Evolutionary conservation across 2,888 invertebrate species (phyloP).

Genomic region (Tipula unca): DNA sequence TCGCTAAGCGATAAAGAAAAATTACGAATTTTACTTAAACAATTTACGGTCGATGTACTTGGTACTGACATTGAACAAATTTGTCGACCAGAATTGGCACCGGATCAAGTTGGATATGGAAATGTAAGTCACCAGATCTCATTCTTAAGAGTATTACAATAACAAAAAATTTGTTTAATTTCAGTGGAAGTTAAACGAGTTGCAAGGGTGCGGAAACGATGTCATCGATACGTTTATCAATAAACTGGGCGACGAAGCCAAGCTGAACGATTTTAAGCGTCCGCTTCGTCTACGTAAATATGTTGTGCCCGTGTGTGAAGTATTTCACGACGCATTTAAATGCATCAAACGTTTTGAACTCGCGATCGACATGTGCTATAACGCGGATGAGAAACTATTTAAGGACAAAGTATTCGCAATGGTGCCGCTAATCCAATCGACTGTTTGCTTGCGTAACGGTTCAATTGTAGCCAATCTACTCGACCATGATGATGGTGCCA

Average conservation of each 20-base stretch:
- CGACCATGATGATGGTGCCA: neutral
- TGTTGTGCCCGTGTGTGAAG: neutral
- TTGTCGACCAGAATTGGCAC: neutral
- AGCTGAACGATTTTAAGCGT: neutral
- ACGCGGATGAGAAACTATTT: neutral
- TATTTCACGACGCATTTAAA: neutral
- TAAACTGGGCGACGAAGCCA: neutral
- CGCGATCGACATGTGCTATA: neutral
- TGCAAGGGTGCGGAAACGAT: neutral
- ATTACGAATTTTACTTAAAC: neutral
- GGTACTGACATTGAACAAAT: neutral
- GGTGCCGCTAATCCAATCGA: neutral
- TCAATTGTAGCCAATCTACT: neutral
- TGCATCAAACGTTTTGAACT: neutral
- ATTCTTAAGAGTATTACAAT: neutral
- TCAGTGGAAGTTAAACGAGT: neutral
- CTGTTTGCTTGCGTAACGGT: neutral
- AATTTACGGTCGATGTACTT: neutral
- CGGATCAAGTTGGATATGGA: neutral
- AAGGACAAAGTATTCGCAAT: neutral
- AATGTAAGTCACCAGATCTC: neutral
- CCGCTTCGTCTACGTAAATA: neutral
- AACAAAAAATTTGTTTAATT: neutral
- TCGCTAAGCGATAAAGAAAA: neutral
- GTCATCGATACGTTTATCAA: neutral